Conservation (phyloP, 2,888 invertebrate species). For the Heliconius ethilla region DNA sequence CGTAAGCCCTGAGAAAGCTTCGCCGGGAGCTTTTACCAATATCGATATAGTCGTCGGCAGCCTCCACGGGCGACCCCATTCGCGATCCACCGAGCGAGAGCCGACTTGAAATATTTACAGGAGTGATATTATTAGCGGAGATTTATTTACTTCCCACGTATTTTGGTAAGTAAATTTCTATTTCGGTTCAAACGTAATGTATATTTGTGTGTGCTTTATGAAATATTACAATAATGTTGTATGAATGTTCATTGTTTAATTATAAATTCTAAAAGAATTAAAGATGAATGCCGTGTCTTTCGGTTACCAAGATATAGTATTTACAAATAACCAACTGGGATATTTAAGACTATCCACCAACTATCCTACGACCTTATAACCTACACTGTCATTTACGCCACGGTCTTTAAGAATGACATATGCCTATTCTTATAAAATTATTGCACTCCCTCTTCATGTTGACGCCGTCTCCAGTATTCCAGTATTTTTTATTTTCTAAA, state of each 20-base stretch:
- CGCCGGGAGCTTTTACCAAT: conserved; percentile 41
- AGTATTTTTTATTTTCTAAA: no score
- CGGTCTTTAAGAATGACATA: no score
- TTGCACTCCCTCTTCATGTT: no score
- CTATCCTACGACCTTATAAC: no score
- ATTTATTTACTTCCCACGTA: conserved; percentile 36
- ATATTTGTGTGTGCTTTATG: conserved; percentile 4
- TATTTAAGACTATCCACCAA: no score
- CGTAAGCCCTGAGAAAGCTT: conserved; percentile 37
- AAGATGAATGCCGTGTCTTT: no score
- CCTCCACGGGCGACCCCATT: conserved; percentile 26
- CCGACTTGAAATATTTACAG: conserved; percentile 44
- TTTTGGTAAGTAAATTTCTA: conserved; percentile 33
- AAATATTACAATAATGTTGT: background rate
- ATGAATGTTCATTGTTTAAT: background rate
- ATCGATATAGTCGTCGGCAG: conserved; percentile 42
- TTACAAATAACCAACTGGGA: no score
- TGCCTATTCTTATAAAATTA: no score
- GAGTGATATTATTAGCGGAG: conserved; percentile 41
- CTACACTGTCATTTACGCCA: no score
- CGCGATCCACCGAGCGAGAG: conserved; percentile 34
- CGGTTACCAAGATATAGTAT: no score
- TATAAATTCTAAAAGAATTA: no score
- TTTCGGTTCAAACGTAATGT: conserved; percentile 16
- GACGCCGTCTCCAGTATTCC: no score